Percentiles rank a stretch among this genome's conserved stretches.
Conservation (phyloP, 2,113 vertebrate genomes). For the Damaliscus lunatus region DNA sequence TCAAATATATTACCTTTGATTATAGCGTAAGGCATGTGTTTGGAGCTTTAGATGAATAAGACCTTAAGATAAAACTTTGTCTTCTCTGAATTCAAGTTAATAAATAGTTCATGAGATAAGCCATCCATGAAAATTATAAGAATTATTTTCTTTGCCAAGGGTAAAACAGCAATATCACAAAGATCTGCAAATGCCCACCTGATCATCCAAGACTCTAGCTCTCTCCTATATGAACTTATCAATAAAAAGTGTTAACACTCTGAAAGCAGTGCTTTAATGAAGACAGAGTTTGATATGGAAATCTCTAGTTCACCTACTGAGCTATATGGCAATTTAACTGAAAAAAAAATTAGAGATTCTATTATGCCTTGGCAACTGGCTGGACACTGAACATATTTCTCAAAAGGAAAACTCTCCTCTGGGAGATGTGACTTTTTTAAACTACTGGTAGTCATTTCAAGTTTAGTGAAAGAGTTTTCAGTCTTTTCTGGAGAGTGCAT, state of each 20-base stretch:
- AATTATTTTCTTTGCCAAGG: not conserved
- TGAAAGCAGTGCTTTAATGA: not conserved
- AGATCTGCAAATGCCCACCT: not conserved
- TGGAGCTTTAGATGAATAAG: not conserved
- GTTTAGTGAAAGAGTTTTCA: not conserved
- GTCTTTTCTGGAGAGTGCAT: not conserved
- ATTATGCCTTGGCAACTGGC: not conserved
- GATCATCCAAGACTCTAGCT: not conserved
- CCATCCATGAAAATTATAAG: not conserved
- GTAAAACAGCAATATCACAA: not conserved
- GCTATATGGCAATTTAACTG: not conserved
- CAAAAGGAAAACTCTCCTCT: not conserved
- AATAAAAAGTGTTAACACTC: not conserved
- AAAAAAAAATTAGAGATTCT: not conserved
- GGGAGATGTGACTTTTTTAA: not conserved
- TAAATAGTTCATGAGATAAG: not conserved
- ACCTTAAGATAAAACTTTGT: not conserved
- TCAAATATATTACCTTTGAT: not conserved
- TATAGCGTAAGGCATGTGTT: not conserved
- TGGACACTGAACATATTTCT: not conserved
- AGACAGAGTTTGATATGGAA: not conserved
- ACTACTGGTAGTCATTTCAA: not conserved
- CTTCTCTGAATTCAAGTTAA: not conserved
- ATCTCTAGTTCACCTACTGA: not conserved
- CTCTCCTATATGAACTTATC: not conserved